Conservation (phyloP, 2,888 invertebrate species). For the Pimpla rufipes region DNA sequence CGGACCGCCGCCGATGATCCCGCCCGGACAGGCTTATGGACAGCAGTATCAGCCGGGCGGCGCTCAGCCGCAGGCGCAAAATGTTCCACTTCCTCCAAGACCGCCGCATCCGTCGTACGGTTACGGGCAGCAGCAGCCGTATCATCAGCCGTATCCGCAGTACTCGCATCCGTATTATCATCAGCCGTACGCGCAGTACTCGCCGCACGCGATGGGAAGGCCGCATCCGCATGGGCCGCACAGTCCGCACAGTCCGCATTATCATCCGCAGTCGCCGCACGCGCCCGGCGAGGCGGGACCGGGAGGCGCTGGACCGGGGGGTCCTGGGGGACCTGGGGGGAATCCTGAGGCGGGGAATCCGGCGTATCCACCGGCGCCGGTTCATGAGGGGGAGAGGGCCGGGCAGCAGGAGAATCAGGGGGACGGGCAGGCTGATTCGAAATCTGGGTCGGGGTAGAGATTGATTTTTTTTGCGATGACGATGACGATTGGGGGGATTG, state of each 20-base stretch:
- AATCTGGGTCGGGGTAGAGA: slow-evolving; percentile 79
- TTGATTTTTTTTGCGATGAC: too few relatives aligned
- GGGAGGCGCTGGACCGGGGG: slow-evolving; percentile 74
- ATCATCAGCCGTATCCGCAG: slow-evolving; percentile 86
- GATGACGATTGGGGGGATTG: background rate
- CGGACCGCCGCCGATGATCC: slow-evolving; percentile 80
- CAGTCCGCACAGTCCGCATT: slow-evolving; percentile 80
- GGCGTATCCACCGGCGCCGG: slow-evolving; percentile 79
- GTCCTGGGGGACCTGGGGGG: slow-evolving; percentile 74
- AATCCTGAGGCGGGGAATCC: slow-evolving; percentile 74
- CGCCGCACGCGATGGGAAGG: slow-evolving; percentile 86
- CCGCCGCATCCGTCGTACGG: slow-evolving; percentile 86
- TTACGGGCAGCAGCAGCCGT: slow-evolving; percentile 86
- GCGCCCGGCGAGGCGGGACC: slow-evolving; percentile 79
- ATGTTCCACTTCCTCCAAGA: slow-evolving; percentile 86
- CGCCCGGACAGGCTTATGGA: slow-evolving; percentile 83
- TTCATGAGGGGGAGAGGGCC: slow-evolving; percentile 80
- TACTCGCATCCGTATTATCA: slow-evolving; percentile 87
- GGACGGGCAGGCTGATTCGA: slow-evolving; percentile 81
- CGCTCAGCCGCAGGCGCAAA: slow-evolving; percentile 84
- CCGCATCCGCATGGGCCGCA: slow-evolving; percentile 85
- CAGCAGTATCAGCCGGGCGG: slow-evolving; percentile 84
- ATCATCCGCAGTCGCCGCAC: slow-evolving; percentile 84
- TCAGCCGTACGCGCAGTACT: slow-evolving; percentile 87
- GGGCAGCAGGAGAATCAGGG: slow-evolving; percentile 79